These are phyloP conservation scores for Drosophila lacertosa DNA, from an alignment of 1,140 invertebrate species.

Conservation along the genomic window DNA sequence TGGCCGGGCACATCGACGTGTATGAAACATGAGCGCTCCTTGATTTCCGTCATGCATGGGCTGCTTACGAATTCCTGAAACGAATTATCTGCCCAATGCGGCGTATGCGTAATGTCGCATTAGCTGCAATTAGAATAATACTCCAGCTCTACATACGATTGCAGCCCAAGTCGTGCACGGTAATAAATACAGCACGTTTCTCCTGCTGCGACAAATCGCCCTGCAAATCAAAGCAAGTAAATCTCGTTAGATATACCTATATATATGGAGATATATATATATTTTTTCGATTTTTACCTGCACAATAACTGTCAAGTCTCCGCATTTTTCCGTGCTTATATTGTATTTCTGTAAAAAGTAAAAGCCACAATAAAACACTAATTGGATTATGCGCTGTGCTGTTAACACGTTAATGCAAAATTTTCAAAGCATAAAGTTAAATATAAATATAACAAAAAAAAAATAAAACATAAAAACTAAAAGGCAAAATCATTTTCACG, in stretches of 20 bases:
- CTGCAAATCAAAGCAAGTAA: constrained; percentile 83
- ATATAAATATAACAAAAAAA: constrained; percentile 5
- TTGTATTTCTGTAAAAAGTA: constrained; percentile 87
- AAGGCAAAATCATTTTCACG: constrained; percentile 63
- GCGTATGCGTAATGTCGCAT: neutral
- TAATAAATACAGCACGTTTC: constrained; percentile 92
- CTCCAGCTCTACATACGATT: constrained; percentile 89
- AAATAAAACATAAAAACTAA: constrained; percentile 52
- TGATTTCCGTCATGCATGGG: constrained; percentile 93
- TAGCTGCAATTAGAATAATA: neutral
- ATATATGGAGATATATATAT: neutral
- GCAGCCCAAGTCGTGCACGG: constrained; percentile 95
- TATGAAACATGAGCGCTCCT: constrained; percentile 93
- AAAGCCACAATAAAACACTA: constrained; percentile 35
- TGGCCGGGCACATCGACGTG: constrained; percentile 95
- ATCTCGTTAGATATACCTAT: neutral
- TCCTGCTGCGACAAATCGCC: constrained; percentile 91
- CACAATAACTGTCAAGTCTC: constrained; percentile 88
- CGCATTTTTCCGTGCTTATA: constrained; percentile 88
- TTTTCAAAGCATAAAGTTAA: constrained; percentile 31
- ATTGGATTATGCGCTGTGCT: constrained; percentile 39
- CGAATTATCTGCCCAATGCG: constrained; percentile 86
- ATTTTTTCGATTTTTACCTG: constrained; percentile 85
- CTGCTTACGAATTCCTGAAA: constrained; percentile 91
- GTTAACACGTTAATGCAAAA: constrained; percentile 33